A percentile compares a stretch with the other conserved stretches of the same genome.
Evolutionary conservation across 1,140 invertebrate genomes (phyloP).

Genomic region (Cepaea nemoralis): DNA sequence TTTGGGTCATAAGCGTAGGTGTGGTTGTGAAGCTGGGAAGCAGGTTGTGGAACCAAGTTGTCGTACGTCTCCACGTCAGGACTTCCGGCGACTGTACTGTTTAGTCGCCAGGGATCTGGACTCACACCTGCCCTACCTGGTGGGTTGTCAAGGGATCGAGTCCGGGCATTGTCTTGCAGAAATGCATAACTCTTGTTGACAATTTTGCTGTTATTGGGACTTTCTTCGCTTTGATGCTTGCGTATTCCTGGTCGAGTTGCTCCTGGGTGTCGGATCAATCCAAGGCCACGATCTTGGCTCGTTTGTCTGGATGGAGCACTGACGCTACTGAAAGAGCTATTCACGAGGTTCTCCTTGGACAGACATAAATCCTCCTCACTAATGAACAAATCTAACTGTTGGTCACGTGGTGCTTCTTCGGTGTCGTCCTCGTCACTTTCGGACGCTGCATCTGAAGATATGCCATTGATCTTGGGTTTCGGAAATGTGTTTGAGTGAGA

Average conservation of each 20-base stretch:
- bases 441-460: not conserved
- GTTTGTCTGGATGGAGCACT: not conserved
- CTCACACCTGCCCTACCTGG: not conserved
- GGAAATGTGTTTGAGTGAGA: constrained; percentile 20
- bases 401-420: not conserved
- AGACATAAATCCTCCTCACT: not conserved
- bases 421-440: not conserved
- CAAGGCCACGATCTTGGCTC: not conserved
- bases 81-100: not conserved
- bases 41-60: not conserved
- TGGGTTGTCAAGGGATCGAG: constrained; percentile 3
- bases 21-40: not conserved
- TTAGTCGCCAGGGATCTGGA: not conserved
- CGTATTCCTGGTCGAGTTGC: not conserved
- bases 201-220: not conserved
- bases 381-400: not conserved
- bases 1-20: not conserved
- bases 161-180: not conserved
- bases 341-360: not conserved
- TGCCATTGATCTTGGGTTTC: not conserved
- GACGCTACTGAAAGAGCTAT: not conserved
- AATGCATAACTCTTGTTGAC: not conserved
- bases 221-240: constrained; percentile 10
- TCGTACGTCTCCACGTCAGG: not conserved
- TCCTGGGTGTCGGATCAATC: not conserved